Percentiles rank a stretch among this genome's conserved stretches.
Conservation (phyloP, 1,140 invertebrate species). For the Drosophila equinoxialis region DNA sequence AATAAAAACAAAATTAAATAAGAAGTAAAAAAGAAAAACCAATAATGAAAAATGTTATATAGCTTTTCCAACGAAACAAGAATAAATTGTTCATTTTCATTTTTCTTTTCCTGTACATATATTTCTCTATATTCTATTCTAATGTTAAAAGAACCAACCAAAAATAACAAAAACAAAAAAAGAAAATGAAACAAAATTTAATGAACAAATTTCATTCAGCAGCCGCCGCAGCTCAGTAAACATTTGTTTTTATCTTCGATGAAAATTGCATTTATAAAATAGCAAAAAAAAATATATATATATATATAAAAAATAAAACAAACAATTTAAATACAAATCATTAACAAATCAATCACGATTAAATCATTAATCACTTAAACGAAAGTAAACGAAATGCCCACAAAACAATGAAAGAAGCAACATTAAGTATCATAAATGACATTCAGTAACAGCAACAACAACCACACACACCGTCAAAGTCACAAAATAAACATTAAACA, state of each 20-base stretch:
- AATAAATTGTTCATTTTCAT: conserved; percentile 4
- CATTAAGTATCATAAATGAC: conserved; percentile 74
- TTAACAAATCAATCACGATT: conserved; percentile 10
- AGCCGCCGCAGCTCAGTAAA: conserved; percentile 11
- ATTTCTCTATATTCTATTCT: conserved; percentile 13
- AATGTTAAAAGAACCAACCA: conserved; percentile 12
- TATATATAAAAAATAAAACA: not conserved
- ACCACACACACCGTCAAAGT: conserved; percentile 60
- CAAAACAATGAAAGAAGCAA: conserved; percentile 35
- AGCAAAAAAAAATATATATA: not conserved
- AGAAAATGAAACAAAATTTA: not conserved
- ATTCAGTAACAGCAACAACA: conserved; percentile 61
- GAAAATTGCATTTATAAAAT: conserved; percentile 15
- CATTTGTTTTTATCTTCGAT: conserved; percentile 6
- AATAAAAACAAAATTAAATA: not conserved
- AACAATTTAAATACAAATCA: not conserved
- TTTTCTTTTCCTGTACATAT: conserved; percentile 13
- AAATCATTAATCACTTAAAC: conserved; percentile 12
- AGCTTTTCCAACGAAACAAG: not conserved
- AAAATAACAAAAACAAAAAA: not conserved
- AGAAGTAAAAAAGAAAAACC: not conserved
- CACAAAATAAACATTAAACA: conserved; percentile 46
- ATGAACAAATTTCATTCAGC: conserved; percentile 12
- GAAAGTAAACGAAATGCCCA: conserved; percentile 29
- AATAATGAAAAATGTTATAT: conserved; percentile 11